Evolutionary conservation across 2,888 invertebrate genomes (phyloP).

Genomic region (Meandrusa payeni): DNA sequence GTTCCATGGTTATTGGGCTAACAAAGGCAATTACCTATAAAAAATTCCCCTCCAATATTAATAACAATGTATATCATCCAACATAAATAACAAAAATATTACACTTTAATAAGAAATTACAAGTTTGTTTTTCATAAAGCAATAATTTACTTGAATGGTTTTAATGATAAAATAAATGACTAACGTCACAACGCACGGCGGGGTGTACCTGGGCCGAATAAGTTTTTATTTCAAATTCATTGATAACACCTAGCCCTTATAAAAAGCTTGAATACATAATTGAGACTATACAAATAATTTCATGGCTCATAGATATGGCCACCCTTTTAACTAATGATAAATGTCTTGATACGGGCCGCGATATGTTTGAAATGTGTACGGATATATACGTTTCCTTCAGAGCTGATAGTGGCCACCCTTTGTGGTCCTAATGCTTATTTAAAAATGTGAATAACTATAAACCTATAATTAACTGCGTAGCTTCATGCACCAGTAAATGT

Average conservation of each 20-base stretch:
- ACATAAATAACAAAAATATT: no score
- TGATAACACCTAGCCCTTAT: slow-evolving; percentile 12
- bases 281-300: slow-evolving; percentile 50
- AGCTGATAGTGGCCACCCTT: slow-evolving; percentile 74
- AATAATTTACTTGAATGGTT: neutral
- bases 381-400: slow-evolving; percentile 66
- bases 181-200: neutral
- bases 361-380: slow-evolving; percentile 56
- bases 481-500: slow-evolving; percentile 81
- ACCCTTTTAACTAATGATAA: slow-evolving; percentile 60
- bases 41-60: no score
- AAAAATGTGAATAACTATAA: slow-evolving; percentile 75
- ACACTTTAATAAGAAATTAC: no score
- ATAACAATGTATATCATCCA: no score
- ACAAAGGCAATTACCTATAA: no score
- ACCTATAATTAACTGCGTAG: slow-evolving; percentile 78
- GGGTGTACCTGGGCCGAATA: slow-evolving; percentile 1
- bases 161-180: slow-evolving; percentile 1
- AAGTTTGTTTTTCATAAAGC: no score
- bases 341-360: slow-evolving; percentile 57
- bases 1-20: no score
- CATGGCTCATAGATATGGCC: slow-evolving; percentile 50
- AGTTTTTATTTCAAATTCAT: slow-evolving; percentile 1
- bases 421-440: slow-evolving; percentile 70
- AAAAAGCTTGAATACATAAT: slow-evolving; percentile 31